phyloP scores from a whole-genome alignment of 2,113 vertebrate genomes.

The Andinoacara biseriatus region DNA sequence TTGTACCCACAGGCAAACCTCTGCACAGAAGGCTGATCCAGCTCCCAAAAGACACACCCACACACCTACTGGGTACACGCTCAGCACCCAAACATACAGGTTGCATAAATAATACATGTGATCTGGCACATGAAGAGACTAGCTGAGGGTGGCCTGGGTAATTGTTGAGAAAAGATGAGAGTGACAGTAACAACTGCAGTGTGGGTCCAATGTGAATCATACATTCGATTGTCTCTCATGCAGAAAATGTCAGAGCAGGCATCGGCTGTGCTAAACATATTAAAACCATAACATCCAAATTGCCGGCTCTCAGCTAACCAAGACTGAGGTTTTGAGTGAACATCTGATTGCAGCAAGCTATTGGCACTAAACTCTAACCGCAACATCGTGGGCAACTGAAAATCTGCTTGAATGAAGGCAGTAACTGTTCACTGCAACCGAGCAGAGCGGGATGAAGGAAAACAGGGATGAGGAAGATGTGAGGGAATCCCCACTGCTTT shows the following conservation, averaged over 20 bases:
- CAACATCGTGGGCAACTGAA: conserved; percentile 20
- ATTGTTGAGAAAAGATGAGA: not conserved
- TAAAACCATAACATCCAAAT: not conserved
- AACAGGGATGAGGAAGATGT: not conserved
- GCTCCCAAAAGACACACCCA: conserved; percentile 66
- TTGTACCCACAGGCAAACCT: conserved; percentile 43
- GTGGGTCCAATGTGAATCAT: not conserved
- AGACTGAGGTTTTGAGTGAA: conserved; percentile 5
- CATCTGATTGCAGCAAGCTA: conserved; percentile 18
- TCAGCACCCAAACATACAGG: conserved; percentile 12
- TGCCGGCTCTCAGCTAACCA: not conserved
- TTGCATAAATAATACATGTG: conserved; percentile 3
- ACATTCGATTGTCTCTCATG: not conserved
- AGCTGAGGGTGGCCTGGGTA: conserved; percentile 11
- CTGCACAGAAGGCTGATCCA: conserved; percentile 52
- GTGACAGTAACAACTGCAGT: not conserved
- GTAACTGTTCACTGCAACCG: not conserved
- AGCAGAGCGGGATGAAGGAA: conserved; percentile 5
- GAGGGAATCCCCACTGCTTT: conserved; percentile 47
- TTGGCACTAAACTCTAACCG: not conserved
- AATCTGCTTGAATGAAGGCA: conserved; percentile 8
- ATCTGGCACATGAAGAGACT: conserved; percentile 10
- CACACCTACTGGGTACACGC: conserved; percentile 54
- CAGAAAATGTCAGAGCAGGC: not conserved
- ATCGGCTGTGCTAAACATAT: not conserved